phyloP scores from a whole-genome alignment of 1,140 invertebrate genomes.

The Heliconius nattereri region DNA sequence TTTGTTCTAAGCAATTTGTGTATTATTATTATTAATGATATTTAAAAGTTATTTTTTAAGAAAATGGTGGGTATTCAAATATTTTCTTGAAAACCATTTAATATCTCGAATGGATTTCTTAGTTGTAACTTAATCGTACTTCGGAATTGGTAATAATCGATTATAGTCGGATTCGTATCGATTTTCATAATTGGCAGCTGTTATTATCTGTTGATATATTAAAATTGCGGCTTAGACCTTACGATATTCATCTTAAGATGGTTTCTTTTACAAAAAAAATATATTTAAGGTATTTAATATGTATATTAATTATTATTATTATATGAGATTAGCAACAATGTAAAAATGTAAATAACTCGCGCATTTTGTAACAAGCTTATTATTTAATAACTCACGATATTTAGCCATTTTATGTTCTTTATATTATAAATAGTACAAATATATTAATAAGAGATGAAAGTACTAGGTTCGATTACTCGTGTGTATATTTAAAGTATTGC shows the following conservation, averaged over 20 bases:
- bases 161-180: not conserved
- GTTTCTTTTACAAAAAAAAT: not conserved
- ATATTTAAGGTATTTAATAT: not conserved
- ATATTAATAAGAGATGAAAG: conserved; percentile 55
- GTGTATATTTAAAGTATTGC: conserved; percentile 60
- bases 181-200: no score
- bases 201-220: not conserved
- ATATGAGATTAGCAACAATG: conserved; percentile 32
- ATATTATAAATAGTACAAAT: conserved; percentile 76
- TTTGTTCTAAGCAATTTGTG: not conserved
- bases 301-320: not conserved
- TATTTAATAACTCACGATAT: conserved; percentile 46
- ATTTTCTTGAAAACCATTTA: not conserved
- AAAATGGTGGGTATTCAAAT: not conserved
- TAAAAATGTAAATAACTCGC: conserved; percentile 71
- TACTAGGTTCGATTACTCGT: conserved; percentile 37
- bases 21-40: not conserved
- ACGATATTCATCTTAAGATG: not conserved
- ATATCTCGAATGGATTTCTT: not conserved
- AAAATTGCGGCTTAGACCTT: not conserved
- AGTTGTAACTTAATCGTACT: not conserved
- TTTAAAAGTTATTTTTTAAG: not conserved
- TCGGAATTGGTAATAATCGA: not conserved
- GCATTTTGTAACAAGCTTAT: conserved; percentile 52
- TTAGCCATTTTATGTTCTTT: conserved; percentile 24